A percentile compares a stretch with the other conserved stretches of the same genome.
Evolutionary conservation across 2,797 vertebrate genomes (phyloP).

Genomic region (Tamandua tetradactyla): DNA sequence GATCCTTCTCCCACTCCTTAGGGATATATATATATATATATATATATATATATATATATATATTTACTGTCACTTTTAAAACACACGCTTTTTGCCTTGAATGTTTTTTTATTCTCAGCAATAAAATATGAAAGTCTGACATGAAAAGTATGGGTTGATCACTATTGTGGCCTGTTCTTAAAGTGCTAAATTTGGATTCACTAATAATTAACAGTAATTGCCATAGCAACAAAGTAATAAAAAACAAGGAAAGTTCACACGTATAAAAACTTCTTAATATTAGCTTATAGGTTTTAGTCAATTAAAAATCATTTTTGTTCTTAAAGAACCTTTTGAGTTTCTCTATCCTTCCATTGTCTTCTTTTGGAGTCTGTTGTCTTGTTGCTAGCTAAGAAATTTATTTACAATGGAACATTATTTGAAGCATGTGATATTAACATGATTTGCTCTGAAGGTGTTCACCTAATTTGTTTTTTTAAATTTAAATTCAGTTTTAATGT

Average conservation of each 20-base stretch:
- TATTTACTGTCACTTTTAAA: constrained; percentile 37
- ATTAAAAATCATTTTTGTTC: constrained; percentile 20
- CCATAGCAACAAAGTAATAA: constrained; percentile 3
- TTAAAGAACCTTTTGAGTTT: constrained; percentile 6
- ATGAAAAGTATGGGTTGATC: neutral
- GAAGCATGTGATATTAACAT: constrained; percentile 60
- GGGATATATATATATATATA: too few species aligned
- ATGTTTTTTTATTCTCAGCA: neutral
- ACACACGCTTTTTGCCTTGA: neutral
- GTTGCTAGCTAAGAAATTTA: constrained; percentile 46
- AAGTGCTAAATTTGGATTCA: neutral
- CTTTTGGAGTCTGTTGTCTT: constrained; percentile 58
- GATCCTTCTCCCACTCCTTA: too few species aligned
- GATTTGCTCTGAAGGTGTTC: constrained; percentile 71
- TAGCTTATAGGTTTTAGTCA: constrained; percentile 31
- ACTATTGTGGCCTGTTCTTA: neutral
- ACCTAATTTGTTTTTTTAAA: constrained; percentile 65
- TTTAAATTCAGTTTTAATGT: constrained; percentile 75
- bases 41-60: too few species aligned
- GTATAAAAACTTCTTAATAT: neutral
- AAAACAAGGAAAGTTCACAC: neutral
- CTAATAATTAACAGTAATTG: constrained; percentile 23
- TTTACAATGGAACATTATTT: constrained; percentile 60
- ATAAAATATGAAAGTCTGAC: constrained; percentile 27
- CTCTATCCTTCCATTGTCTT: constrained; percentile 13